Evolutionary conservation across 2,113 vertebrate genomes (phyloP).

Genomic region (Lipotes vexillifer): DNA sequence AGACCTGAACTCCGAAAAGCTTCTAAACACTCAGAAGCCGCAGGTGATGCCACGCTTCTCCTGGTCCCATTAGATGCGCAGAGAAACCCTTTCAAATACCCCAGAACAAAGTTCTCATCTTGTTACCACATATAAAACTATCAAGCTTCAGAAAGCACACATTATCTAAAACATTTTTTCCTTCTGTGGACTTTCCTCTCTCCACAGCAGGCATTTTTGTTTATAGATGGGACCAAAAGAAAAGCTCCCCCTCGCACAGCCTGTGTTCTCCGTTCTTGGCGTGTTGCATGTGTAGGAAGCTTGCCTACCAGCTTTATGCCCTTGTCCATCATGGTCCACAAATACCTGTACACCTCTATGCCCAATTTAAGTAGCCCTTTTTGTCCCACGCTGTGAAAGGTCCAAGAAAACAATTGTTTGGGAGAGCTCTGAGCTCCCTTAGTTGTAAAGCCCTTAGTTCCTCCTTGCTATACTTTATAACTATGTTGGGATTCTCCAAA

Average conservation of each 20-base stretch:
- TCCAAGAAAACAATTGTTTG: neutral
- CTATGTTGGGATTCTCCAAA: neutral
- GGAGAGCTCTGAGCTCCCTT: neutral
- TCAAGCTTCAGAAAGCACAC: neutral
- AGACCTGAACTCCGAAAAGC: neutral
- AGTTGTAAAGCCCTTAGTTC: neutral
- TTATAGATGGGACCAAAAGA: neutral
- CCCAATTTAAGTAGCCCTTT: neutral
- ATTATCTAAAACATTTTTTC: neutral
- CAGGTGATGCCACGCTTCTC: neutral
- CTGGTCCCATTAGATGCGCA: neutral
- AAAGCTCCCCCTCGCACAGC: rapidly evolving
- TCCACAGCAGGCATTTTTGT: neutral
- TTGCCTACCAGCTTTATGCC: rapidly evolving
- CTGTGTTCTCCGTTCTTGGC: no score
- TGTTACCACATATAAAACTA: neutral
- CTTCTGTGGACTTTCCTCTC: neutral
- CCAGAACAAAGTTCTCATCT: neutral
- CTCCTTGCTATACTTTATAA: neutral
- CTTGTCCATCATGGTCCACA: neutral
- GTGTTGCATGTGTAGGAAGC: neutral
- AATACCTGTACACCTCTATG: no score
- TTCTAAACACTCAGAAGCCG: neutral
- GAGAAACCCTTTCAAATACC: neutral
- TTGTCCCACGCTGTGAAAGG: neutral